A percentile compares a stretch with the other conserved stretches of the same genome.
phyloP scores from a whole-genome alignment of 2,888 invertebrate species.

The Polylopha cassiicola region DNA sequence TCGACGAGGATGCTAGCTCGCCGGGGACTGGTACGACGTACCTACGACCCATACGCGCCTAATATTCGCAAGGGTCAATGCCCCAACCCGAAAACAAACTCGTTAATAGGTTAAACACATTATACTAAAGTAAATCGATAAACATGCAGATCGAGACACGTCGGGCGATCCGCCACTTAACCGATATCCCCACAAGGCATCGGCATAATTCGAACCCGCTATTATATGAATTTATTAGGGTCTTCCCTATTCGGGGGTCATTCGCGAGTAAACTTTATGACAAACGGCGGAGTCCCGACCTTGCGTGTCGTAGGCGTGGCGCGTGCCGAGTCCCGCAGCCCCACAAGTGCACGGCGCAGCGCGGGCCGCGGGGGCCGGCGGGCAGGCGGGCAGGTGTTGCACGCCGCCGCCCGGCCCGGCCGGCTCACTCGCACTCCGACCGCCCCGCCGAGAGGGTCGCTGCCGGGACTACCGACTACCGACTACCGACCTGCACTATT shows the following conservation, averaged over 20 bases:
- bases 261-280: slow-evolving; percentile 31
- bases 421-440: slow-evolving; percentile 48
- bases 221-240: slow-evolving; percentile 1
- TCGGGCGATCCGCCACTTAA: too few relatives aligned
- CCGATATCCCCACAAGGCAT: too few relatives aligned
- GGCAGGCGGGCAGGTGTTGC: slow-evolving; percentile 56
- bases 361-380: slow-evolving; percentile 27
- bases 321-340: slow-evolving; percentile 51
- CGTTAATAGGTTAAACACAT: too few relatives aligned
- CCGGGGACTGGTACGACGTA: too few relatives aligned
- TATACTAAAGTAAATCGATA: too few relatives aligned
- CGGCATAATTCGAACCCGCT: not conserved
- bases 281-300: slow-evolving; percentile 26
- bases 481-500: too few relatives aligned
- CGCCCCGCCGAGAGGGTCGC: slow-evolving; percentile 35
- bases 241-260: slow-evolving; percentile 17
- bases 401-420: slow-evolving; percentile 36
- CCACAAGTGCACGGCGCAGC: slow-evolving; percentile 59
- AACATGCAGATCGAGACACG: too few relatives aligned
- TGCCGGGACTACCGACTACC: too few relatives aligned
- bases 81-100: too few relatives aligned
- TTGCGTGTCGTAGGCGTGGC: slow-evolving; percentile 51
- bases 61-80: too few relatives aligned
- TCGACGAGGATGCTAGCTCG: slow-evolving; percentile 18
- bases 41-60: too few relatives aligned